phyloP scores from a whole-genome alignment of 2,797 vertebrate genomes.

The Geotrypetes seraphini region DNA sequence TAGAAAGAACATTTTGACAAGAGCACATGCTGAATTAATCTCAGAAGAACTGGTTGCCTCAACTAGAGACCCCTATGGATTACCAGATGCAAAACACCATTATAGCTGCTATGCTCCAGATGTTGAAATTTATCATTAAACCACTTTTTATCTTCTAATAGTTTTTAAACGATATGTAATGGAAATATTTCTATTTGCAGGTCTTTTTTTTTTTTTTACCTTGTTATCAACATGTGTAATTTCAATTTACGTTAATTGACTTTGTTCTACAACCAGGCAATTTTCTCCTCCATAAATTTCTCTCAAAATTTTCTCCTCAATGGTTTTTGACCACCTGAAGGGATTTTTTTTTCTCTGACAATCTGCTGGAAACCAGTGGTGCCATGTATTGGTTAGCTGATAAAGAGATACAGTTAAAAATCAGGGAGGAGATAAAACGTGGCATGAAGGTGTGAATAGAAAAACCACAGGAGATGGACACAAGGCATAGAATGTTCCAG shows the following conservation, averaged over 20 bases:
- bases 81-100: too few species aligned
- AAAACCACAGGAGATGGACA: conserved; percentile 5
- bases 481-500: neutral
- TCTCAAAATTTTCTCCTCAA: neutral
- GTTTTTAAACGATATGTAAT: conserved; percentile 28
- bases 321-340: neutral
- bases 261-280: conserved; percentile 13
- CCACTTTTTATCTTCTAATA: conserved; percentile 25
- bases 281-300: neutral
- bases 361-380: conserved; percentile 1
- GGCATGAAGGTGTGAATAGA: conserved; percentile 20
- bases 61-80: too few species aligned
- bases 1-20: too few species aligned
- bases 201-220: conserved; percentile 27
- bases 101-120: too few species aligned
- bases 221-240: conserved; percentile 27
- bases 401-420: neutral
- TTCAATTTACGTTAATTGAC: conserved; percentile 26
- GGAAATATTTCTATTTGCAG: conserved; percentile 20
- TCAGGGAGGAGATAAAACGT: conserved; percentile 10
- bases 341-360: conserved; percentile 6
- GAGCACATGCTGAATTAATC: too few species aligned
- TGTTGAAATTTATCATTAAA: conserved; percentile 14
- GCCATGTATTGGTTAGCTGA: conserved; percentile 4
- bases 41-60: too few species aligned